Evolutionary conservation across 1,140 invertebrate species (phyloP).

Genomic region (Diorhabda elongata): DNA sequence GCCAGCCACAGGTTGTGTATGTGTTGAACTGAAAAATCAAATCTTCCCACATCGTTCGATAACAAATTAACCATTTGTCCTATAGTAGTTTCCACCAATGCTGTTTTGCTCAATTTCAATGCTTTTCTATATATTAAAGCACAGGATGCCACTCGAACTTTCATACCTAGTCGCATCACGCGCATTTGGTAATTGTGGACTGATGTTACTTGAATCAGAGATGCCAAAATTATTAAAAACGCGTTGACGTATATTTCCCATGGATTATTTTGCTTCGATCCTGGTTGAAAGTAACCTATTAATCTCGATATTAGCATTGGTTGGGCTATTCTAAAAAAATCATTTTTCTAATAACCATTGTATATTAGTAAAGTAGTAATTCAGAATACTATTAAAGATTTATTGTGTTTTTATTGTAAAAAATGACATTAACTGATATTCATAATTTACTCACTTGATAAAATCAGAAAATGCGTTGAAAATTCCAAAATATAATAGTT

Average conservation of each 20-base stretch:
- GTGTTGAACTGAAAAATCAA: slow-evolving; percentile 62
- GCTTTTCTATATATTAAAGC: slow-evolving; percentile 79
- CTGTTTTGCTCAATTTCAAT: slow-evolving; percentile 56
- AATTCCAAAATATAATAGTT: not conserved
- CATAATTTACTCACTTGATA: slow-evolving; percentile 16
- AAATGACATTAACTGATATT: slow-evolving; percentile 49
- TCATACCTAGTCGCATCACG: slow-evolving; percentile 68
- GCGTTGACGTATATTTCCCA: slow-evolving; percentile 64
- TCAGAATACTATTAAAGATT: not conserved
- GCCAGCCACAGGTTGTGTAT: slow-evolving; percentile 67
- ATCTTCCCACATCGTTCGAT: slow-evolving; percentile 77
- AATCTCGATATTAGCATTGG: slow-evolving; percentile 28
- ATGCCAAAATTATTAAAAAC: slow-evolving; percentile 63
- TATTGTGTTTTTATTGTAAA: not conserved
- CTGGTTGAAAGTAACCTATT: slow-evolving; percentile 26
- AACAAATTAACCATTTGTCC: slow-evolving; percentile 84
- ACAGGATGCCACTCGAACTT: slow-evolving; percentile 72
- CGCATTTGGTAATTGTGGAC: slow-evolving; percentile 78
- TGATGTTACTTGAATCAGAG: slow-evolving; percentile 57
- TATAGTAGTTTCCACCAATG: slow-evolving; percentile 69
- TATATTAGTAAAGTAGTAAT: not conserved
- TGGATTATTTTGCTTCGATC: slow-evolving; percentile 27
- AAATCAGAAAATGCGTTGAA: slow-evolving; percentile 1
- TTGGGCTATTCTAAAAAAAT: slow-evolving; percentile 48
- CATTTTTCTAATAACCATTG: not conserved